These are phyloP conservation scores for Yasuhikotakia modesta DNA, from an alignment of 2,797 vertebrate genomes.

Conservation along the genomic window DNA sequence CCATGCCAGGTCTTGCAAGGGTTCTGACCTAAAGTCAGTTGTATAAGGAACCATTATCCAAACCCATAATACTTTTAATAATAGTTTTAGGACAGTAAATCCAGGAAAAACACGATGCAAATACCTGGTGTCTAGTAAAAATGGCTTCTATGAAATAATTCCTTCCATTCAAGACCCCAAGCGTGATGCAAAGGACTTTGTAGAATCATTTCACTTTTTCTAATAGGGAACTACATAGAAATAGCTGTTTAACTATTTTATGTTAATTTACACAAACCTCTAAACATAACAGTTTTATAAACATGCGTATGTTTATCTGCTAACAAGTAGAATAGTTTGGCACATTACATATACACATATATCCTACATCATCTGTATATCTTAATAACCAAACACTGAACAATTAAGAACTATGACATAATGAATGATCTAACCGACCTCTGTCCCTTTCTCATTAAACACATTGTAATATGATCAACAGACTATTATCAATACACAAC, in stretches of 20 bases:
- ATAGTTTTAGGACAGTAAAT: constrained; percentile 9
- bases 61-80: constrained; percentile 25
- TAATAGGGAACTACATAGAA: constrained; percentile 32
- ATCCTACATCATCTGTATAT: too few relatives aligned
- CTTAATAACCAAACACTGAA: too few relatives aligned
- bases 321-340: too few relatives aligned
- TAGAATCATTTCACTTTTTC: constrained; percentile 61
- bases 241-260: constrained; percentile 30
- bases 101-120: constrained; percentile 36
- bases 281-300: not conserved
- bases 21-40: too few relatives aligned
- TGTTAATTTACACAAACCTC: constrained; percentile 1
- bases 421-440: too few relatives aligned
- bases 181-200: constrained; percentile 70
- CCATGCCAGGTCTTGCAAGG: not conserved
- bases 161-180: constrained; percentile 64
- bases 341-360: too few relatives aligned
- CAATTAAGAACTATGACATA: too few relatives aligned
- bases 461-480: not conserved
- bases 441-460: not conserved
- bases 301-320: not conserved
- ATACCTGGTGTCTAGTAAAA: constrained; percentile 34
- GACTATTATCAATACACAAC: too few relatives aligned
- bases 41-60: not conserved
- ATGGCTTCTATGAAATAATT: constrained; percentile 44